These are phyloP conservation scores for Amorpha juglandis DNA, from an alignment of 2,888 invertebrate genomes.

Conservation along the genomic window DNA sequence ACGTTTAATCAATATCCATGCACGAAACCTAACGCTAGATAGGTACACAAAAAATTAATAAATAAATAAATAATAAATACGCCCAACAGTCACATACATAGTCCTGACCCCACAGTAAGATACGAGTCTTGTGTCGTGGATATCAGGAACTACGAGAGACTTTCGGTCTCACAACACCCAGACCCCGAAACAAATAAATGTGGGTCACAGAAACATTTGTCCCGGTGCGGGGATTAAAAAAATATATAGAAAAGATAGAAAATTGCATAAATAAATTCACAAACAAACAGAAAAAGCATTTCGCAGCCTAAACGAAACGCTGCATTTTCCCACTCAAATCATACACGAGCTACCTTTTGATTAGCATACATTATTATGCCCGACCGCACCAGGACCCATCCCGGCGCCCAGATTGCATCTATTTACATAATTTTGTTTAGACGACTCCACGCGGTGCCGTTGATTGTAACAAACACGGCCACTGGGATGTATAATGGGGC, in stretches of 20 bases:
- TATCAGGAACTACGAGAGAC: too few relatives aligned
- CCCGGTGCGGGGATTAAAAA: too few relatives aligned
- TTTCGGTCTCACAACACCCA: too few relatives aligned
- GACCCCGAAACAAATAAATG: too few relatives aligned
- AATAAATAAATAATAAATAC: too few relatives aligned
- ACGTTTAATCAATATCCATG: too few relatives aligned
- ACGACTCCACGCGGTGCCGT: not conserved
- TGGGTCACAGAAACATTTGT: too few relatives aligned
- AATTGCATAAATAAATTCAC: not conserved
- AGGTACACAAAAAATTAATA: too few relatives aligned
- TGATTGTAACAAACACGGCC: conserved; percentile 32
- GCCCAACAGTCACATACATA: too few relatives aligned
- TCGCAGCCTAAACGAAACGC: not conserved
- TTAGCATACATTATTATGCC: conserved; percentile 70
- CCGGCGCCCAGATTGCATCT: conserved; percentile 60
- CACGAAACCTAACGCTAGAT: too few relatives aligned
- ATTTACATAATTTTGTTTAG: conserved; percentile 59
- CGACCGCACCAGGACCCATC: conserved; percentile 41
- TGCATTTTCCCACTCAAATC: conserved; percentile 46
- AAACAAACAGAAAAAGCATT: not conserved
- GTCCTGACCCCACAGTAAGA: too few relatives aligned
- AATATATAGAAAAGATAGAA: not conserved
- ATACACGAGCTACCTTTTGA: conserved; percentile 56
- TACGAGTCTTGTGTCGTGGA: too few relatives aligned
- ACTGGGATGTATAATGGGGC: conserved; percentile 10